phyloP scores from a whole-genome alignment of 1,140 invertebrate genomes.

The Drosophila truncata region DNA sequence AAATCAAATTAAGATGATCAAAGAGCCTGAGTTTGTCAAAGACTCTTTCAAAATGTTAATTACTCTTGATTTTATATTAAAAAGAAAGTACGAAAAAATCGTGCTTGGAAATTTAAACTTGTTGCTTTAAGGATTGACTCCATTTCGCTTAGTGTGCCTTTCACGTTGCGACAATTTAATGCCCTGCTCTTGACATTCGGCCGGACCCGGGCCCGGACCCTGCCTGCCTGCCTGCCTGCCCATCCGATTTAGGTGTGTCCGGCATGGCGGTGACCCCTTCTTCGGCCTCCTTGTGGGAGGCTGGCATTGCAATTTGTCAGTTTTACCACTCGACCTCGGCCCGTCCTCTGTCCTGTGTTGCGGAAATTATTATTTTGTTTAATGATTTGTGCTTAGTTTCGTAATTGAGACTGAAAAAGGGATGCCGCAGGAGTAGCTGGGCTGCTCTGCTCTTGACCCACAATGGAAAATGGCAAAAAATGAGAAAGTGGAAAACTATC shows the following conservation, averaged over 20 bases:
- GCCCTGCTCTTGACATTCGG: constrained; percentile 77
- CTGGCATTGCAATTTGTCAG: constrained; percentile 40
- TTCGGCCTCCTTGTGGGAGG: neutral
- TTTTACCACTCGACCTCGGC: constrained; percentile 5
- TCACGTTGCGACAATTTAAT: constrained; percentile 72
- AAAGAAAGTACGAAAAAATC: neutral
- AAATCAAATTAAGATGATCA: neutral
- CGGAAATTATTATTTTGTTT: constrained; percentile 84
- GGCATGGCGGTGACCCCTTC: neutral
- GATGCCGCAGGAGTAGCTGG: constrained; percentile 7
- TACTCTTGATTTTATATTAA: neutral
- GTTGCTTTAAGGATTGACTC: neutral
- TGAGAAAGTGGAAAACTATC: constrained; percentile 68
- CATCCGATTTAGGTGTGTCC: constrained; percentile 53
- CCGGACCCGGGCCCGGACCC: constrained; percentile 8
- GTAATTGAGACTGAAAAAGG: constrained; percentile 67
- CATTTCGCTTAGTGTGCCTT: constrained; percentile 27
- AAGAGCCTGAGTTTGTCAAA: neutral
- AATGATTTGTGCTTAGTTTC: constrained; percentile 81
- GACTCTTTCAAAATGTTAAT: neutral
- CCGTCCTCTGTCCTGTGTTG: constrained; percentile 49
- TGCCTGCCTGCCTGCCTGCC: constrained; percentile 9
- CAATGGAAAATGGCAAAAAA: constrained; percentile 36
- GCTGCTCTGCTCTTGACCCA: constrained; percentile 67
- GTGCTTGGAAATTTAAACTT: constrained; percentile 9